A percentile compares a stretch with the other conserved stretches of the same genome.
phyloP scores from a whole-genome alignment of 2,888 invertebrate species.

The Volucella inflata region DNA sequence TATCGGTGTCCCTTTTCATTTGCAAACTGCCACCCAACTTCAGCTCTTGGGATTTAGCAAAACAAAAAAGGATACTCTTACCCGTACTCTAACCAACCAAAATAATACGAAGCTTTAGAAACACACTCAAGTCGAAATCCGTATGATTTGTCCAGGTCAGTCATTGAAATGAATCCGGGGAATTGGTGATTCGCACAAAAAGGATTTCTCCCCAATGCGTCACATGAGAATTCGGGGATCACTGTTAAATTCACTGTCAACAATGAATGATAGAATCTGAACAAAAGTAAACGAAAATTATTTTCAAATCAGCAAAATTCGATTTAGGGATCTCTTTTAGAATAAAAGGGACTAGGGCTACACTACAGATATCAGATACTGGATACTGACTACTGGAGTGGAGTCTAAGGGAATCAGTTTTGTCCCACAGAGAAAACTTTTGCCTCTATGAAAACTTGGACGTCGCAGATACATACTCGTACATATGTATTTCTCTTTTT shows the following conservation, averaged over 20 bases:
- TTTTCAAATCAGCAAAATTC: slow-evolving; percentile 42
- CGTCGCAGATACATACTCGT: no score
- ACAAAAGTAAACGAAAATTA: slow-evolving; percentile 39
- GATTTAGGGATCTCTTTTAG: slow-evolving; percentile 10
- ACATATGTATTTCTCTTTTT: not conserved
- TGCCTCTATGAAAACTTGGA: slow-evolving; percentile 14
- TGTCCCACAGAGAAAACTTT: not conserved
- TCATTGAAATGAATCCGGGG: slow-evolving; percentile 8
- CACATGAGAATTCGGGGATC: slow-evolving; percentile 11
- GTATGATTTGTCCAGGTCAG: slow-evolving; percentile 28
- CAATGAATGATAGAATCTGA: slow-evolving; percentile 9
- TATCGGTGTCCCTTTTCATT: slow-evolving; percentile 23
- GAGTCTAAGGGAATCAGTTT: no score
- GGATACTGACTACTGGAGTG: not conserved
- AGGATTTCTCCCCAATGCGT: not conserved
- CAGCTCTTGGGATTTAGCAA: slow-evolving; percentile 1
- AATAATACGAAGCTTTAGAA: slow-evolving; percentile 2
- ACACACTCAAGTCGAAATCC: slow-evolving; percentile 24
- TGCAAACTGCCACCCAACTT: not conserved
- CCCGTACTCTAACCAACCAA: not conserved
- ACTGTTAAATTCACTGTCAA: slow-evolving; percentile 15
- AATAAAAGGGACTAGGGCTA: not conserved
- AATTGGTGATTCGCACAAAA: slow-evolving; percentile 47
- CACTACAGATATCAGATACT: not conserved
- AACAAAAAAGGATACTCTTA: not conserved